phyloP scores from a whole-genome alignment of 2,113 vertebrate species.

The Trichomycterus rosablanca region DNA sequence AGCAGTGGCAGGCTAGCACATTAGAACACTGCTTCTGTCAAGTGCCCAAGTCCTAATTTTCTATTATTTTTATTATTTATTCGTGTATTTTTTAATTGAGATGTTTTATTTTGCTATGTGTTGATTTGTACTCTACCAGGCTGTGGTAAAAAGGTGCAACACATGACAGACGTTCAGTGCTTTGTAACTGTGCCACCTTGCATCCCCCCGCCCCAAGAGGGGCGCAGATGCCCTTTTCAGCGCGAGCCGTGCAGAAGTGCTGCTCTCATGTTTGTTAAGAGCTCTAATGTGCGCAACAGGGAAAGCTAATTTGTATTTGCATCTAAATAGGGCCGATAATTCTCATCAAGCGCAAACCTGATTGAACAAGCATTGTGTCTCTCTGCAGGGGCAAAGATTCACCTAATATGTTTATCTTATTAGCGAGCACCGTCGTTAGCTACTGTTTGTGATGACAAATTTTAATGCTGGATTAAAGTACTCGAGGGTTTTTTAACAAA shows the following conservation, averaged over 20 bases:
- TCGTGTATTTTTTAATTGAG: too few relatives aligned
- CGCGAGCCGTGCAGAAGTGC: conserved; percentile 28
- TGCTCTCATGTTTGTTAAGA: conserved; percentile 40
- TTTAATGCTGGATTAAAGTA: neutral
- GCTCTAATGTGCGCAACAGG: conserved; percentile 39
- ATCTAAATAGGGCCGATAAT: conserved; percentile 41
- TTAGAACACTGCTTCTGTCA: too few relatives aligned
- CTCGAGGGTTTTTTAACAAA: too few relatives aligned
- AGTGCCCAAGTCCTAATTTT: too few relatives aligned
- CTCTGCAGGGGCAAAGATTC: conserved; percentile 27
- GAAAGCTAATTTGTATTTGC: conserved; percentile 47
- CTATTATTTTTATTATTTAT: too few relatives aligned
- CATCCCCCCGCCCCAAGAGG: neutral
- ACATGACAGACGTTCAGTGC: too few relatives aligned
- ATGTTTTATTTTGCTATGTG: too few relatives aligned
- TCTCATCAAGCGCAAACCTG: conserved; percentile 35
- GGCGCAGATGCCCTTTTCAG: conserved; percentile 43
- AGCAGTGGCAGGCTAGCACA: too few relatives aligned
- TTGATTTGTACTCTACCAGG: too few relatives aligned
- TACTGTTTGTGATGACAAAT: neutral
- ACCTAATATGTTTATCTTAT: conserved; percentile 39
- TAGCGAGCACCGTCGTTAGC: conserved; percentile 13
- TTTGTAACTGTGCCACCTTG: too few relatives aligned
- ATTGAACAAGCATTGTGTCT: conserved; percentile 22
- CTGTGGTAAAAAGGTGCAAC: too few relatives aligned